Evolutionary conservation across 2,113 vertebrate species (phyloP).

Genomic region (Todiramphus saurophagus): DNA sequence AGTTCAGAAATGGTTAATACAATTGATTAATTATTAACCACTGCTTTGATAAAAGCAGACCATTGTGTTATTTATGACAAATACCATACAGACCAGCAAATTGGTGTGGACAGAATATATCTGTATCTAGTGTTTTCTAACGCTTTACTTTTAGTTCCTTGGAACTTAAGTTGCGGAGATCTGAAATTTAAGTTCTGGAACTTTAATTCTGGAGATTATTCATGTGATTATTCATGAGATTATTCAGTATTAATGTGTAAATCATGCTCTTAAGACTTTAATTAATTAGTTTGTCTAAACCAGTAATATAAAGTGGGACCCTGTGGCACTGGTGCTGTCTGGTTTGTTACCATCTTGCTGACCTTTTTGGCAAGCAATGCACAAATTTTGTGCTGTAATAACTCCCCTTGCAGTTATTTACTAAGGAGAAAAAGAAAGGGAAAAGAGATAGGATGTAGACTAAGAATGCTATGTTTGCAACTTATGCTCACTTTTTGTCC

Average conservation of each 20-base stretch:
- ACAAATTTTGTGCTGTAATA: neutral
- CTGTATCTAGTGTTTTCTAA: neutral
- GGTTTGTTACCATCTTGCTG: neutral
- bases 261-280: neutral
- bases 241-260: neutral
- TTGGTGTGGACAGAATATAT: neutral
- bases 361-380: neutral
- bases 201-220: neutral
- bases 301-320: neutral
- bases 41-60: neutral
- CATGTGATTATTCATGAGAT: too few species aligned
- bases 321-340: neutral
- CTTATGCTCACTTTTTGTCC: neutral
- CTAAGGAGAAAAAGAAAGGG: neutral
- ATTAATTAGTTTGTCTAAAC: neutral
- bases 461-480: constrained; percentile 24
- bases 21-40: neutral
- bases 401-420: neutral
- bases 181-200: too few species aligned
- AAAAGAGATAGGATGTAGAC: neutral
- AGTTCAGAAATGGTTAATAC: neutral
- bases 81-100: neutral
- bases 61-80: neutral
- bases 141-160: neutral
- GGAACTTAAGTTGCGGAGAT: too few species aligned